phyloP scores from a whole-genome alignment of 1,140 invertebrate species.

The Nilaparvata lugens region DNA sequence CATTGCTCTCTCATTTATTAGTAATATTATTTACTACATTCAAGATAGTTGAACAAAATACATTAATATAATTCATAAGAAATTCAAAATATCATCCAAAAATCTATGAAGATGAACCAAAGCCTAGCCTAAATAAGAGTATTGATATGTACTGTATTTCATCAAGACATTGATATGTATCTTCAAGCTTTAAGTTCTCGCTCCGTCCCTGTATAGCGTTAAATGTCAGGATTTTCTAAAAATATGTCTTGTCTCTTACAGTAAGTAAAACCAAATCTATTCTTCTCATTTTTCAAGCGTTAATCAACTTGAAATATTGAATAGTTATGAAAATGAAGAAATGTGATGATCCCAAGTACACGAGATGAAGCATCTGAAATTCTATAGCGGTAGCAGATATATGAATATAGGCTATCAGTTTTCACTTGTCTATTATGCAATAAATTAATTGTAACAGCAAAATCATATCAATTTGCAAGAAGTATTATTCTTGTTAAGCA shows the following conservation, averaged over 20 bases:
- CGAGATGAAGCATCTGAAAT: no score
- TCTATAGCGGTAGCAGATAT: no score
- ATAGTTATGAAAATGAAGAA: no score
- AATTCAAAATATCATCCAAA: slow-evolving; percentile 1
- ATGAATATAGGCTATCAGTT: no score
- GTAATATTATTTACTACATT: background rate
- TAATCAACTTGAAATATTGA: no score
- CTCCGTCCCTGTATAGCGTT: background rate
- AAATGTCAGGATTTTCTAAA: background rate
- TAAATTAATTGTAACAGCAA: no score
- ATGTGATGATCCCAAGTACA: no score
- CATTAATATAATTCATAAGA: background rate
- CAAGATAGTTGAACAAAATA: background rate
- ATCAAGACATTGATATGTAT: background rate
- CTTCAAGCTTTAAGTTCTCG: background rate
- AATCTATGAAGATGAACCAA: background rate
- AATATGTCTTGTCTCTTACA: background rate
- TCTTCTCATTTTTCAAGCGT: no score
- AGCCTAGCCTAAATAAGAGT: background rate
- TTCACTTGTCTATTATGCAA: no score
- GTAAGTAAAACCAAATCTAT: background rate
- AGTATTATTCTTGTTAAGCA: no score
- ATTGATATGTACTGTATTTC: slow-evolving; percentile 1
- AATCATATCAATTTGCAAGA: no score
- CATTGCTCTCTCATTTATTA: background rate